These are phyloP conservation scores for Varroa destructor DNA, from an alignment of 1,140 invertebrate species.

Conservation along the genomic window DNA sequence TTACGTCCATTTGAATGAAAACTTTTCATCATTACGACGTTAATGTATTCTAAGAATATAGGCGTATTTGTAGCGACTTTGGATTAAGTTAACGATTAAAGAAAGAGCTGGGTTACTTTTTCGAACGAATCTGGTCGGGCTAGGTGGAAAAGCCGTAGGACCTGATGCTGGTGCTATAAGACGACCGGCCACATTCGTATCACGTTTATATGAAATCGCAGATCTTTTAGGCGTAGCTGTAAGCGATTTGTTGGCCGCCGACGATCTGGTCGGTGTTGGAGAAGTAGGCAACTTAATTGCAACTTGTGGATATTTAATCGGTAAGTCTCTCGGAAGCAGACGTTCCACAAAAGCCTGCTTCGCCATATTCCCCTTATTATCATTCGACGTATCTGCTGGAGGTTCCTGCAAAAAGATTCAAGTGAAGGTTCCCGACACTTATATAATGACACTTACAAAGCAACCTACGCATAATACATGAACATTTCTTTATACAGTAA, in stretches of 20 bases:
- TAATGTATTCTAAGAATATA: no score
- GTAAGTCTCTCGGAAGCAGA: not conserved
- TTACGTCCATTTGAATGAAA: no score
- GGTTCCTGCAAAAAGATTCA: not conserved
- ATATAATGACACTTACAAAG: no score
- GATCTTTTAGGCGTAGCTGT: not conserved
- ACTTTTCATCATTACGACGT: no score
- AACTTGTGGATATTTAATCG: not conserved
- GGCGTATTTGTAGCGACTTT: no score
- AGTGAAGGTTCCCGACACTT: no score
- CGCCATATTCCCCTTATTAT: not conserved
- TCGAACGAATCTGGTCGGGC: slow-evolving; percentile 13
- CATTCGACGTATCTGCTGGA: slow-evolving; percentile 5
- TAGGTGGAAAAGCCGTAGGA: slow-evolving; percentile 1
- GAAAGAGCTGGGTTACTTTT: not conserved
- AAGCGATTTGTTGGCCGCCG: not conserved
- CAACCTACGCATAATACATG: no score
- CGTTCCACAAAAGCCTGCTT: not conserved
- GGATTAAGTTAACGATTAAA: no score
- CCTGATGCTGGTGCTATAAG: slow-evolving; percentile 3
- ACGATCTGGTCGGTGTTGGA: no score
- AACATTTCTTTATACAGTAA: no score
- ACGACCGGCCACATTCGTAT: not conserved
- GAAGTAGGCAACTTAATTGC: no score
- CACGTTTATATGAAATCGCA: not conserved